These are phyloP conservation scores for Hemiprocne comata DNA, from an alignment of 2,113 vertebrate species.

Conservation along the genomic window DNA sequence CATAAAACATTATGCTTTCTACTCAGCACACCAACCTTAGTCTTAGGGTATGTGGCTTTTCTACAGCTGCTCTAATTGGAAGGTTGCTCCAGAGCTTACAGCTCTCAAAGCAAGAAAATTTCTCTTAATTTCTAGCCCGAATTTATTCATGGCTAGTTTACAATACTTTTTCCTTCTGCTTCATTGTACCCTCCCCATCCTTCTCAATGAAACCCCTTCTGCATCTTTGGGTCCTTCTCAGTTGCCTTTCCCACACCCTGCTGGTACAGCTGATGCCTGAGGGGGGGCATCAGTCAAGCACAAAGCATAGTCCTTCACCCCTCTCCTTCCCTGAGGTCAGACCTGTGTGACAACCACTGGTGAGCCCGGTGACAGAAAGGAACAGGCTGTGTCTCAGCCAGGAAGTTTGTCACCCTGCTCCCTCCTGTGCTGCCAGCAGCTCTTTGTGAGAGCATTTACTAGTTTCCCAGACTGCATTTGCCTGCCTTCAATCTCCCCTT, in stretches of 20 bases:
- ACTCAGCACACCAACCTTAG: not conserved
- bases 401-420: fast-evolving
- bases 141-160: not conserved
- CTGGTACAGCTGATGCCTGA: fast-evolving
- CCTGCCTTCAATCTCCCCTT: not conserved
- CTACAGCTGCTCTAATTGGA: not conserved
- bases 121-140: not conserved
- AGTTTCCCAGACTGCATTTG: not conserved
- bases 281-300: fast-evolving
- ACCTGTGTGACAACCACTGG: not conserved
- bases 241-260: not conserved
- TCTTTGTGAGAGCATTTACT: not conserved
- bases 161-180: not conserved
- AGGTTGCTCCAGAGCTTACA: not conserved
- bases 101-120: not conserved
- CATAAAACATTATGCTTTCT: not conserved
- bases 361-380: fast-evolving
- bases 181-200: not conserved
- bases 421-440: not conserved
- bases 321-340: not conserved
- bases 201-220: not conserved
- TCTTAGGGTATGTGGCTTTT: not conserved
- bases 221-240: not conserved
- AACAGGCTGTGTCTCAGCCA: not conserved
- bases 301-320: not conserved